Evolutionary conservation across 2,797 vertebrate species (phyloP).

Genomic region (Syngnathus acus): DNA sequence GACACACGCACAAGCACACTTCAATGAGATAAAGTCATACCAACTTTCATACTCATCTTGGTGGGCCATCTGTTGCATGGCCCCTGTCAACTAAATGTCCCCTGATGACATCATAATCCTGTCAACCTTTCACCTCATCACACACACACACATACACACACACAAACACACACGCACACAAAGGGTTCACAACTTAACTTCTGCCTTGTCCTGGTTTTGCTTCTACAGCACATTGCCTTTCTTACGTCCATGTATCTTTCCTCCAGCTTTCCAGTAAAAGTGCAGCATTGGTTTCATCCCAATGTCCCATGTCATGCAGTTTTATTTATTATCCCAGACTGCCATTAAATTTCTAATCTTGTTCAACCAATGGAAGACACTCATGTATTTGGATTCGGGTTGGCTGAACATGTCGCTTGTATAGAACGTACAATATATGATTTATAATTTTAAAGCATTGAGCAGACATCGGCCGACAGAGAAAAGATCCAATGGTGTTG

Average conservation of each 20-base stretch:
- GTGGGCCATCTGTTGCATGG: conserved; percentile 54
- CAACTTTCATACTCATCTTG: conserved; percentile 19
- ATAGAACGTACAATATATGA: neutral
- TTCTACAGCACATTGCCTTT: conserved; percentile 4
- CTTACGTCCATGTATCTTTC: neutral
- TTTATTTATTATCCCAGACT: neutral
- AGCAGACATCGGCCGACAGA: neutral
- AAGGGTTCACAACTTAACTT: conserved; percentile 37
- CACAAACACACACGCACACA: conserved; percentile 13
- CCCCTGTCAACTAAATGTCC: conserved; percentile 61
- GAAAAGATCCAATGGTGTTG: neutral
- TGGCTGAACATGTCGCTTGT: neutral
- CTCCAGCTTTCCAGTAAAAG: neutral
- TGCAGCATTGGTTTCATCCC: neutral
- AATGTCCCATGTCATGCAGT: neutral
- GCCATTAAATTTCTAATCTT: neutral
- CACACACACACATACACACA: conserved; percentile 10
- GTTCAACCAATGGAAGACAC: neutral
- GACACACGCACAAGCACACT: conserved; percentile 2
- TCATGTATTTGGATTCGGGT: neutral
- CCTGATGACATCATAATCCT: conserved; percentile 54
- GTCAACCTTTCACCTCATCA: conserved; percentile 55
- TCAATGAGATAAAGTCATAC: conserved; percentile 9
- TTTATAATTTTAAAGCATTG: neutral
- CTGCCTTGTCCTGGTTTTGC: conserved; percentile 37